Conservation (phyloP, 1,140 invertebrate genomes). For the Hycleus cichorii region DNA sequence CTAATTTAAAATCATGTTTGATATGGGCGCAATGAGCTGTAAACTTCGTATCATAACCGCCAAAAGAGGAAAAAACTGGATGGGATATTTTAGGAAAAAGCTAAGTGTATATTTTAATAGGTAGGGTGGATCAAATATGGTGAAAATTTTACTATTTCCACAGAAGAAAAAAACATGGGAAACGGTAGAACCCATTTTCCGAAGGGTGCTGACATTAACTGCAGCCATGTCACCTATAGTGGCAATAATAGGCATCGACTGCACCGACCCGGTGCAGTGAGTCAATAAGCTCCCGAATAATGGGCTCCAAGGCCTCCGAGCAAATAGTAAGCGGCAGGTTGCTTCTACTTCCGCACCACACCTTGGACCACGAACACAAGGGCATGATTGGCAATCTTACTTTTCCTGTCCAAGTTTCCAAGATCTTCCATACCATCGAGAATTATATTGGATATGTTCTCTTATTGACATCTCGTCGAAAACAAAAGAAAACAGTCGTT, state of each 20-base stretch:
- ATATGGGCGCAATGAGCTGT: background rate
- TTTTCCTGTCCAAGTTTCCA: background rate
- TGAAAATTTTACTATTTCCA: background rate
- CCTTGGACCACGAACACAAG: conserved; percentile 10
- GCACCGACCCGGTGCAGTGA: background rate
- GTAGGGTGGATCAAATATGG: background rate
- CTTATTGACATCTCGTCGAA: too few species aligned
- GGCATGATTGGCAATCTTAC: conserved; percentile 2
- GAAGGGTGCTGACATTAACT: conserved; percentile 2
- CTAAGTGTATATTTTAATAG: background rate
- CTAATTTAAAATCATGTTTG: too few species aligned
- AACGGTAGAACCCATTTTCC: background rate
- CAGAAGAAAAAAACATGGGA: background rate
- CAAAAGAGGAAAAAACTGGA: background rate
- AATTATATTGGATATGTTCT: too few species aligned
- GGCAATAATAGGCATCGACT: background rate
- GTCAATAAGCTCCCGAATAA: background rate
- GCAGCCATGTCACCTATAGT: conserved; percentile 12
- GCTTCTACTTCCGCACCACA: background rate
- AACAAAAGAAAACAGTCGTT: too few species aligned
- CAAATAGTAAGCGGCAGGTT: background rate
- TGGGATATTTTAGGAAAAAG: background rate
- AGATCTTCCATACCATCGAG: conserved; percentile 1
- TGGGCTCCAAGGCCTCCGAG: background rate
- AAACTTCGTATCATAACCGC: background rate